Evolutionary conservation across 2,797 vertebrate species (phyloP).

Genomic region (Premnoplex brunnescens): DNA sequence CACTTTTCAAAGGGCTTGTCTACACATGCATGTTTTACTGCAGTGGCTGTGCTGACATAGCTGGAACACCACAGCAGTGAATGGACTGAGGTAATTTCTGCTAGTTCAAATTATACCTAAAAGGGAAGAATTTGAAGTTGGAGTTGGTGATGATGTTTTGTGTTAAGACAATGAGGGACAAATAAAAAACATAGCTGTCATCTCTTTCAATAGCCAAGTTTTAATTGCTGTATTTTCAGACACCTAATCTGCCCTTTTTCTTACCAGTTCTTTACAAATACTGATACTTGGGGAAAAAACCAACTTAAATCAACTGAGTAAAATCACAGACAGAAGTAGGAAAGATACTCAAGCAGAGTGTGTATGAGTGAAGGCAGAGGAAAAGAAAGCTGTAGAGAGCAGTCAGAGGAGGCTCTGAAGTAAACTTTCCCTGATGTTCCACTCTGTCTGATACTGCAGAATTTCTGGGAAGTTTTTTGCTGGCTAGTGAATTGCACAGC

Average conservation of each 20-base stretch:
- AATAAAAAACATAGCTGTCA: background rate
- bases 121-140: constrained; percentile 9
- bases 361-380: background rate
- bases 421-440: background rate
- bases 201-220: background rate
- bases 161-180: background rate
- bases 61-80: constrained; percentile 19
- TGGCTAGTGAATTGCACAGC: background rate
- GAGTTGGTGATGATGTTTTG: background rate
- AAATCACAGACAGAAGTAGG: background rate
- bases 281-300: background rate
- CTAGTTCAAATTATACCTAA: background rate
- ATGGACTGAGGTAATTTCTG: constrained; percentile 7
- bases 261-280: background rate
- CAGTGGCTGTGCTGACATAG: constrained; percentile 15
- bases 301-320: background rate
- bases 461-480: background rate
- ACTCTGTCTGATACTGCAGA: background rate
- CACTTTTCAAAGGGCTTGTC: constrained; percentile 46
- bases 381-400: background rate
- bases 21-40: constrained; percentile 32
- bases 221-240: background rate
- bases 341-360: background rate
- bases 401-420: background rate
- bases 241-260: background rate